Evolutionary conservation across 2,888 invertebrate genomes (phyloP).

Genomic region (Callyntrura guangdongensis): DNA sequence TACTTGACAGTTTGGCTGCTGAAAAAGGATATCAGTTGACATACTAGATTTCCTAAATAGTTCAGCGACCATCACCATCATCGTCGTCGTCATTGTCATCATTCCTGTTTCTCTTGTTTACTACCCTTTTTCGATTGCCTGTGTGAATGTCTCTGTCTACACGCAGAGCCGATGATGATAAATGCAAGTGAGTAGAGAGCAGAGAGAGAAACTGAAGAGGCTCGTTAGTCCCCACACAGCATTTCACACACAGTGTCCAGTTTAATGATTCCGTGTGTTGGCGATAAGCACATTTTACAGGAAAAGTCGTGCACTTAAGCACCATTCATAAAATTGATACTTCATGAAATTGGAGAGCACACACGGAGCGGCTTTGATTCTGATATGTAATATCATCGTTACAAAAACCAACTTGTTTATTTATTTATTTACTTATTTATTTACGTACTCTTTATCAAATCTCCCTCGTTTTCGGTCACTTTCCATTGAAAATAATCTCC

Average conservation of each 20-base stretch:
- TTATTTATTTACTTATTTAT: slow-evolving; percentile 12
- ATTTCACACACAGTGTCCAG: slow-evolving; percentile 27
- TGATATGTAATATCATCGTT: not conserved
- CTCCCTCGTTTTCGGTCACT: not conserved
- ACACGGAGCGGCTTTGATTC: not conserved
- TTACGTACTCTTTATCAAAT: not conserved
- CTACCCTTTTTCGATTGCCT: not conserved
- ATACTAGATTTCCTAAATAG: slow-evolving; percentile 43
- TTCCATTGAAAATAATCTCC: not conserved
- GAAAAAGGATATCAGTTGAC: slow-evolving; percentile 65
- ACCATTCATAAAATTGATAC: not conserved
- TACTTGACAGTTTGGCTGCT: slow-evolving; percentile 36
- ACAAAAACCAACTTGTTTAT: slow-evolving; percentile 5
- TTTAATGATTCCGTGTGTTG: not conserved
- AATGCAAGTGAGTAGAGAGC: no score
- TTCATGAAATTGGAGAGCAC: not conserved
- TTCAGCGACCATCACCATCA: slow-evolving; percentile 10
- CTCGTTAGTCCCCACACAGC: not conserved
- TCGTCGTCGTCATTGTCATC: not conserved
- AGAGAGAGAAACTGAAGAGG: no score
- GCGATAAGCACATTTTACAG: not conserved
- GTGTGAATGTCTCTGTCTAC: no score
- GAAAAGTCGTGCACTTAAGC: not conserved
- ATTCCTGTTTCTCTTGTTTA: not conserved
- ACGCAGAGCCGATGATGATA: no score